Evolutionary conservation across 2,888 invertebrate species (phyloP).

Genomic region (Icerya purchasi): DNA sequence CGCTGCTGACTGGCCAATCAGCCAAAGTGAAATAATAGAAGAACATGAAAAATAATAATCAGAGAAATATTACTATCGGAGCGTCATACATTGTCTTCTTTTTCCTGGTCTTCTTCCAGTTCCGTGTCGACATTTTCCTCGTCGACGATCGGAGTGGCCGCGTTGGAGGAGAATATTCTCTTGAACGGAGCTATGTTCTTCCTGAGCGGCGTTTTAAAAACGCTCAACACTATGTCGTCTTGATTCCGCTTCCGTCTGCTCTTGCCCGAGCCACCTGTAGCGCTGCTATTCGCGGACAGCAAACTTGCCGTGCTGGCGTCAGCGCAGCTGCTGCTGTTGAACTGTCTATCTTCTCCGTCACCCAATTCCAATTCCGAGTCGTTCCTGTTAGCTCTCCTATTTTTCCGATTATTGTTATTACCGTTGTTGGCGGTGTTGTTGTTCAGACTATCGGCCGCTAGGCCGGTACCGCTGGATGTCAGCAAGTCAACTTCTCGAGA

Average conservation of each 20-base stretch:
- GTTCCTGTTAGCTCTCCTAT: no score
- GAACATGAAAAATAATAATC: no score
- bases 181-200: constrained; percentile 16
- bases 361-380: constrained; percentile 14
- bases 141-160: constrained; percentile 7
- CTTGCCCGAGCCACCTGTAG: no score
- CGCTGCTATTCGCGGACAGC: no score
- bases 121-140: constrained; percentile 10
- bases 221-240: constrained; percentile 10
- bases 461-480: constrained; percentile 20
- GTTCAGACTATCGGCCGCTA: constrained; percentile 15
- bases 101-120: constrained; percentile 9
- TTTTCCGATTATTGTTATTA: background rate
- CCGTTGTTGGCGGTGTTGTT: background rate
- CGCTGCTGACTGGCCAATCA: no score
- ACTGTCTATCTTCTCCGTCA: constrained; percentile 8
- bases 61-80: no score
- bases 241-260: constrained; percentile 6
- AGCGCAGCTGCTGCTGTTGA: constrained; percentile 3
- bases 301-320: background rate
- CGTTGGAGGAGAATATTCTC: constrained; percentile 13
- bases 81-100: constrained; percentile 6
- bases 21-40: no score
- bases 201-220: constrained; percentile 17
- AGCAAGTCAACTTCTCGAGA: constrained; percentile 34